Conservation (phyloP, 2,797 vertebrate species). For the Hafferia zeledoni region DNA sequence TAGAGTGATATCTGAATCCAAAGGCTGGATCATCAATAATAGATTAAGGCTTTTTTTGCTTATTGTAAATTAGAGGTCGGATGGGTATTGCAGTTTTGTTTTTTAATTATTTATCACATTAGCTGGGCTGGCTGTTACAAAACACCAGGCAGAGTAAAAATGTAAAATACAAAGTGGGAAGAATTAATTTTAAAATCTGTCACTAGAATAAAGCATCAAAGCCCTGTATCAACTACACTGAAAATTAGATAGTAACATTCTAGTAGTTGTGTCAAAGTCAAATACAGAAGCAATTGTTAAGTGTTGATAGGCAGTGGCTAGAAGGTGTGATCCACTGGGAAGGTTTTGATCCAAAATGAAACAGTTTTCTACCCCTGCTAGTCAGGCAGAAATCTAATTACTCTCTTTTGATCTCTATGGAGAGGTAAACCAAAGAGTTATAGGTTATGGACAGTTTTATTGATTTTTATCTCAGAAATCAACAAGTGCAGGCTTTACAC, state of each 20-base stretch:
- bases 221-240: slow-evolving; percentile 11
- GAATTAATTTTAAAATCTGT: slow-evolving; percentile 56
- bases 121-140: slow-evolving; percentile 35
- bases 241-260: slow-evolving; percentile 70
- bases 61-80: slow-evolving; percentile 44
- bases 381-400: slow-evolving; percentile 81
- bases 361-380: slow-evolving; percentile 75
- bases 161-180: slow-evolving; percentile 16
- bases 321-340: slow-evolving; percentile 73
- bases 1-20: slow-evolving; percentile 54
- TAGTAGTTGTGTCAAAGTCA: slow-evolving; percentile 72
- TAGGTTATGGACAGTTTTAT: slow-evolving; percentile 76
- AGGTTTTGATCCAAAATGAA: slow-evolving; percentile 78
- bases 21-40: slow-evolving; percentile 59
- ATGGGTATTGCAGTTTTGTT: slow-evolving; percentile 17
- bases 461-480: slow-evolving; percentile 80
- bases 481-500: slow-evolving; percentile 77
- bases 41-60: slow-evolving; percentile 43
- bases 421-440: slow-evolving; percentile 73
- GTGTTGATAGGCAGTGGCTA: slow-evolving; percentile 69
- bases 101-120: slow-evolving; percentile 56
- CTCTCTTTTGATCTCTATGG: slow-evolving; percentile 75
- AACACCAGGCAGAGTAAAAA: slow-evolving; percentile 38
- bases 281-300: slow-evolving; percentile 72
- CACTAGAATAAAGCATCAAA: slow-evolving; percentile 52